A percentile compares a stretch with the other conserved stretches of the same genome.
Conservation (phyloP, 2,888 invertebrate genomes). For the Leptodirus hochenwartii region DNA sequence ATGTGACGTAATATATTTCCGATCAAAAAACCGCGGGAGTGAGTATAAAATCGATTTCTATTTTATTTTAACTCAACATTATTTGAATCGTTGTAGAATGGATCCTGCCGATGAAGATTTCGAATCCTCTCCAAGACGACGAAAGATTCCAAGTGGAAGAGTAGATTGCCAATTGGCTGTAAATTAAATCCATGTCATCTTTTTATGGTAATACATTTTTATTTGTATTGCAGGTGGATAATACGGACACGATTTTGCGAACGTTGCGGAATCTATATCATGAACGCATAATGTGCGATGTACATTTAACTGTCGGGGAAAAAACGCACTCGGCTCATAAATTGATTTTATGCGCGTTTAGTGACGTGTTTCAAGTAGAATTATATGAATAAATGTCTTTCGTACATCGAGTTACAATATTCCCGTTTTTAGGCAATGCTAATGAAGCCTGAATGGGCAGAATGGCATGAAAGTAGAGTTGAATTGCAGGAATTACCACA, state of each 20-base stretch:
- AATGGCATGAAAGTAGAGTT: slow-evolving; percentile 69
- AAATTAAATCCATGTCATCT: too few relatives aligned
- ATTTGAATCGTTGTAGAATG: too few relatives aligned
- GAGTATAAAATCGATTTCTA: too few relatives aligned
- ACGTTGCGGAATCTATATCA: slow-evolving; percentile 72
- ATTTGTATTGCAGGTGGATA: slow-evolving; percentile 51
- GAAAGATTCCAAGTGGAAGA: too few relatives aligned
- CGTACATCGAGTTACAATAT: background rate
- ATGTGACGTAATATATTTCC: too few relatives aligned
- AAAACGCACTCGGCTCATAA: slow-evolving; percentile 75
- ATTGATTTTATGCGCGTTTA: slow-evolving; percentile 80
- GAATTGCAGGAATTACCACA: slow-evolving; percentile 71
- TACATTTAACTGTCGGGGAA: slow-evolving; percentile 66
- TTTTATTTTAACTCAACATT: too few relatives aligned
- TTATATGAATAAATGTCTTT: background rate
- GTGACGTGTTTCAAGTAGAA: slow-evolving; percentile 81
- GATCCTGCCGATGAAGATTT: too few relatives aligned
- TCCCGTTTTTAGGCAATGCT: slow-evolving; percentile 63
- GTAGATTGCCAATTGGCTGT: too few relatives aligned
- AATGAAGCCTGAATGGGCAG: slow-evolving; percentile 86
- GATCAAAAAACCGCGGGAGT: too few relatives aligned
- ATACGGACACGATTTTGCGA: slow-evolving; percentile 60
- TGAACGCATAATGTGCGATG: slow-evolving; percentile 78
- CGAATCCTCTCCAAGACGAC: too few relatives aligned
- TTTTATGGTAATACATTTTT: slow-evolving; percentile 1